Base-by-base conservation (phyloP, 2,888 invertebrate genomes). In the Eupeodes luniger region DNA sequence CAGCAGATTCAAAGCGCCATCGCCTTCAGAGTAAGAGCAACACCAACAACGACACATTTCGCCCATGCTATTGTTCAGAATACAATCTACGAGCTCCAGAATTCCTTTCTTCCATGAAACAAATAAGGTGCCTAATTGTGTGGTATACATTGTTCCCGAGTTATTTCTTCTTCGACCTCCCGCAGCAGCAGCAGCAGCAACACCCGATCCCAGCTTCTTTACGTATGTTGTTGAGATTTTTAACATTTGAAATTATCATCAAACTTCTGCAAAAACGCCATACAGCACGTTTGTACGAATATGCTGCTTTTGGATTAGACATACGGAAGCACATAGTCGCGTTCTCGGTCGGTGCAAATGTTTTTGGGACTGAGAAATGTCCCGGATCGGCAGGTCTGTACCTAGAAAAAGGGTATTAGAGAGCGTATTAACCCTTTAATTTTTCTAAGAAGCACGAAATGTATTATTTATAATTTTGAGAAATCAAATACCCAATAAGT, bases 121-220 rank as follows among this genome's bases (percentile, higher is more conserved):
- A 88, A 88, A 88, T 88, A 88, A 85, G 88, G 88, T 85, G 88
- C 88, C 88, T 88, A 88, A 88, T 88, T 88, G 88, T 88, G 88
- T 88, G 88, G 81, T 88, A 85, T 78, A 85, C 84, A 88, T 88
- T 88, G 85, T 88, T 88, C 88, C 53, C 53, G 67, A 81, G 87
- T 76, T 83, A 87, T 85, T 85, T 78, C 78, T 67, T 64, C 49
- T 40, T 4, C 40, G 6, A 40, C 6, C 40, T 40, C 40, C 9
- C 40, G 9, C 4, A 5, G 40, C 40, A 7, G 40, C 40, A 7
- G 40, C 40, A 40, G 40, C 40, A 40, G 5, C 40, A 40, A 4
- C 5, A 34, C 69, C 62, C 55, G 34, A 16, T 1, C 44, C 61
- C 61, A 69, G 19, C 67, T 67, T 66, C 53, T 67, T 0, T 27